These are phyloP conservation scores for Drosophila asahinai DNA, from an alignment of 1,140 invertebrate genomes.

Conservation along the genomic window DNA sequence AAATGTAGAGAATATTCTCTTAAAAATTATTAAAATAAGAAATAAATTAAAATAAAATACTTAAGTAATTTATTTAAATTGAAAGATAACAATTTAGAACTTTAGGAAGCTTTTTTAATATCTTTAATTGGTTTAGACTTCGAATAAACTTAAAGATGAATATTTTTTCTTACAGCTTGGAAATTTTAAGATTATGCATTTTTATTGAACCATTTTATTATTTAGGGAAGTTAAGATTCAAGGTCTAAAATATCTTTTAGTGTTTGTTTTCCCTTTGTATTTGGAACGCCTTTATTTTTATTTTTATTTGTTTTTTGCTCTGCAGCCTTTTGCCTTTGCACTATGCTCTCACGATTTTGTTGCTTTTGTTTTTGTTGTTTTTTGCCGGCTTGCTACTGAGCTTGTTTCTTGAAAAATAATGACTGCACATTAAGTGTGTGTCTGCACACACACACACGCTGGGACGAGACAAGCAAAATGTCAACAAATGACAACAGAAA, in stretches of 20 bases:
- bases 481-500: conserved; percentile 83
- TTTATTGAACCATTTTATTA: no score
- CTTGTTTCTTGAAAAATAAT: conserved; percentile 81
- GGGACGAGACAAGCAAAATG: conserved; percentile 74
- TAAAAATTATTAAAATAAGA: neutral
- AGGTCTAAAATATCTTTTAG: neutral
- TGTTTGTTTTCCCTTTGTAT: conserved; percentile 4
- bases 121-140: no score
- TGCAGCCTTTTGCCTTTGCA: conserved; percentile 56
- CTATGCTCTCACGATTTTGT: conserved; percentile 43
- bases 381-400: conserved; percentile 50
- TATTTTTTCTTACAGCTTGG: no score
- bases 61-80: no score
- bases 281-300: conserved; percentile 47
- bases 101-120: no score
- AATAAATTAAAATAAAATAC: neutral
- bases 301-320: conserved; percentile 38
- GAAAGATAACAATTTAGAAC: no score
- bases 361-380: conserved; percentile 43
- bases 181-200: no score
- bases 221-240: no score
- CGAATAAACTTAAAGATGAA: no score
- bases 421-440: conserved; percentile 79
- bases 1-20: neutral
- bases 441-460: conserved; percentile 51